Evolutionary conservation across 2,888 invertebrate genomes (phyloP), one percentile per base, ranked within the genome.

Genomic region (Noctua janthe): DNA sequence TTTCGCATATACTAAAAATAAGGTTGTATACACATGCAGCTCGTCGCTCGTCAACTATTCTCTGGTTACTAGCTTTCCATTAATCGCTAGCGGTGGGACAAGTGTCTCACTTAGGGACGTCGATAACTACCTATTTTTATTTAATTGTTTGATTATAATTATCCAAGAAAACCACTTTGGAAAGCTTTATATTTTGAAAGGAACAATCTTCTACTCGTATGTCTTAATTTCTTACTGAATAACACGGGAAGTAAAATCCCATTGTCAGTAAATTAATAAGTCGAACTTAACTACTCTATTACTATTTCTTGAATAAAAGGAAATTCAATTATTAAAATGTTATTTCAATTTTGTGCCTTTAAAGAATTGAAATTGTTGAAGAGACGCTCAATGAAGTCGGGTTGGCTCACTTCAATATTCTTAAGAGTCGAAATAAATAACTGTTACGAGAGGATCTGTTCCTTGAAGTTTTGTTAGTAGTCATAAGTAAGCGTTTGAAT

Each of bases 351-450:
- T 17, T 39, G 51, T 51, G 74, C 47, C 20, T 59, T 6, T 69
- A 62, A 2, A 72, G 5, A 69, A 78, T n/a, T 71, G 7, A 81
- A 71, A 49, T 74, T 67, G 29, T 71, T 54, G 51, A 11, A 39
- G 23, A 23, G 8, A 13, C 35, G 69, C 47, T 54, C 59, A 62
- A 35, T 47, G 39, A 54, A 54, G 49, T 54, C 67, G 23, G 17
- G 11, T 74, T n/a, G 43, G 20, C 35, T 51, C 56, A 69, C 49
- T 74, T 75, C 35, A 75, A 78, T 71, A 29, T 75, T 82, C 20
- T 39, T 15, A 8, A 47, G 15, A 67, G n/a, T 78, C 39, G 17
- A 82, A 56, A 78, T 75, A 72, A 78, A 64, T 23, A 64, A 49
- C 8, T 78, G 64, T 49, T 35, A 72, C 35, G 69, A 74, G 43